A percentile compares a stretch with the other conserved stretches of the same genome.
These are phyloP conservation scores for Physeter macrocephalus DNA, from an alignment of 2,113 vertebrate species.

Conservation along the genomic window DNA sequence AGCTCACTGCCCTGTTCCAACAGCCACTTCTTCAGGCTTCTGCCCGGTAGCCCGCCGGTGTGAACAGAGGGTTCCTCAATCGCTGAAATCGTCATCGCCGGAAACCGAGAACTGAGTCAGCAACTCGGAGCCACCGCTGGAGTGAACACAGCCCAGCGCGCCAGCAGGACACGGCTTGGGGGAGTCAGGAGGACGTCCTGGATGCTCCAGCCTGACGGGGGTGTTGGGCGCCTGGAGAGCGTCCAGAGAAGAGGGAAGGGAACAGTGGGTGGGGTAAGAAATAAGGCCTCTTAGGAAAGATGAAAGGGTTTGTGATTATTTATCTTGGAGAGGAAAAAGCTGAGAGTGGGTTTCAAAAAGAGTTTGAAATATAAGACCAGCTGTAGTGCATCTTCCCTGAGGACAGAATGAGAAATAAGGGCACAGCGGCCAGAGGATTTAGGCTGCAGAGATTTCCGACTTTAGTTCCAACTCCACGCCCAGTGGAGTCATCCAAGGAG, in stretches of 20 bases:
- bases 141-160: neutral
- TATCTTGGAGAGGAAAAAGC: conserved; percentile 43
- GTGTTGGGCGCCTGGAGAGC: neutral
- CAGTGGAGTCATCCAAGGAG: neutral
- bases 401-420: neutral
- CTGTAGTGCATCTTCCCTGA: neutral
- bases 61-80: neutral
- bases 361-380: neutral
- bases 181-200: neutral
- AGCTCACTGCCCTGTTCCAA: neutral
- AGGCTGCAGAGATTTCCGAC: neutral
- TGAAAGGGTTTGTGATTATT: conserved; percentile 47
- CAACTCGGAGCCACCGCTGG: neutral
- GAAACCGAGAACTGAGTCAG: neutral
- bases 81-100: neutral
- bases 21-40: neutral
- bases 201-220: neutral
- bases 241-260: neutral
- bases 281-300: neutral
- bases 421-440: neutral
- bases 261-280: neutral
- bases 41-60: neutral
- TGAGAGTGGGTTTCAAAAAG: conserved; percentile 9
- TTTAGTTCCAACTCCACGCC: neutral
- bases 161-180: neutral